Conservation (phyloP, 2,888 invertebrate genomes). For the Orthosia gothica region DNA sequence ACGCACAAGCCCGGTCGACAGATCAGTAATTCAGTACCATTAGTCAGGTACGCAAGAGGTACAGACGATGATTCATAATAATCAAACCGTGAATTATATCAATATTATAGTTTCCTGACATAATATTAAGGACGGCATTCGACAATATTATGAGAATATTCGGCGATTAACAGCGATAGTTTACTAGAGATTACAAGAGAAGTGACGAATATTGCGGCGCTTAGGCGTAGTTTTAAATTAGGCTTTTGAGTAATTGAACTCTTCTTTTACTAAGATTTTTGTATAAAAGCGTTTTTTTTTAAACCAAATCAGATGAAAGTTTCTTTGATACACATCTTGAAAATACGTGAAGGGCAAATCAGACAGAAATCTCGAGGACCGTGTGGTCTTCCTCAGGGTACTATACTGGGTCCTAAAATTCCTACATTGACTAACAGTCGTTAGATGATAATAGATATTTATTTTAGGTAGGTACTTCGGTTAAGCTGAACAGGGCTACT, state of each 20-base stretch:
- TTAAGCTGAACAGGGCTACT: background rate
- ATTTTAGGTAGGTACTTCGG: background rate
- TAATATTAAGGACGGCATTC: slow-evolving; percentile 32
- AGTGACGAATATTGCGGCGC: slow-evolving; percentile 1
- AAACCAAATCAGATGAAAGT: background rate
- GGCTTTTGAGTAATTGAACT: slow-evolving; percentile 1
- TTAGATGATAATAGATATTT: background rate
- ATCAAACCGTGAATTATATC: slow-evolving; percentile 34
- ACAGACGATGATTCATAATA: slow-evolving; percentile 36
- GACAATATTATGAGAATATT: slow-evolving; percentile 45
- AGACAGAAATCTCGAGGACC: too few species aligned
- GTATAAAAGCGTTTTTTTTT: background rate
- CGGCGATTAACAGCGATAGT: slow-evolving; percentile 20
- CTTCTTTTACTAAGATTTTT: background rate
- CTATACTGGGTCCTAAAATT: slow-evolving; percentile 7
- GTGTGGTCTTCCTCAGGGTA: slow-evolving; percentile 12
- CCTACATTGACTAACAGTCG: background rate
- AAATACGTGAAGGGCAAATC: background rate
- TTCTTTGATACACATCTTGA: background rate
- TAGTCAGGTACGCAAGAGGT: slow-evolving; percentile 21
- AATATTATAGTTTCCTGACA: slow-evolving; percentile 51
- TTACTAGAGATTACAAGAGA: slow-evolving; percentile 29
- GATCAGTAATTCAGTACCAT: slow-evolving; percentile 5
- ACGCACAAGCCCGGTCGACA: background rate
- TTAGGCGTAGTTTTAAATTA: background rate